Evolutionary conservation across 2,888 invertebrate species (phyloP), one percentile per base, ranked within the genome.

Genomic region (Blastobasis lacticolella): DNA sequence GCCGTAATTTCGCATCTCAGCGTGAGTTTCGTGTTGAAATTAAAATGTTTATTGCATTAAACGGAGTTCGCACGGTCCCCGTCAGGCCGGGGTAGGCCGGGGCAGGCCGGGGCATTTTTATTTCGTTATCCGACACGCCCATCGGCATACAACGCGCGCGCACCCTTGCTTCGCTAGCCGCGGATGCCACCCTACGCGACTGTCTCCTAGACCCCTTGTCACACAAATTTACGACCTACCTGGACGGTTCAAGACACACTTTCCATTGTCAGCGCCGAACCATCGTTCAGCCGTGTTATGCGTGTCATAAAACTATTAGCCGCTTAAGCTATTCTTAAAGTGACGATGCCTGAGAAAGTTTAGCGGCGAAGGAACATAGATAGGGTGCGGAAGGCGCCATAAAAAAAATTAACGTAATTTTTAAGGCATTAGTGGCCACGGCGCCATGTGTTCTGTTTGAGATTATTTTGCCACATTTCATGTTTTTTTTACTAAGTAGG

Each of bases 291-390:
- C 65, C 65, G 68, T 76, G 75, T 82, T 77, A 85, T 87, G 87
- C 87, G 87, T 88, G 87, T 83, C 84, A 86, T 84, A 85, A 84
- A 87, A 86, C 87, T 87, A 88, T 88, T 88, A 88, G 82, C 74
- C 81, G 82, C 78, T 81, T 87, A 84, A 82, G 84, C 79, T 86
- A 78, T 87, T 82, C 75, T 81, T 72, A 78, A 83, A 81, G 78
- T 73, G 82, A 73, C 75, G 78, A 80, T 70, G 71, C 75, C 66
- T 69, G 71, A 73, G 75, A 75, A 74, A 73, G 69, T 78, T 78
- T 75, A 72, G 71, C 69, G 71, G 62, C 58, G 54, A 56, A 64
- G 69, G 68, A 68, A 73, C 69, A 69, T 40, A 59, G 48, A 49
- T 55, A 57, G 64, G 78, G 78, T 73, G 75, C 70, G 77, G 77